phyloP scores from a whole-genome alignment of 1,140 invertebrate genomes.

The Gonatopus flavifemur region DNA sequence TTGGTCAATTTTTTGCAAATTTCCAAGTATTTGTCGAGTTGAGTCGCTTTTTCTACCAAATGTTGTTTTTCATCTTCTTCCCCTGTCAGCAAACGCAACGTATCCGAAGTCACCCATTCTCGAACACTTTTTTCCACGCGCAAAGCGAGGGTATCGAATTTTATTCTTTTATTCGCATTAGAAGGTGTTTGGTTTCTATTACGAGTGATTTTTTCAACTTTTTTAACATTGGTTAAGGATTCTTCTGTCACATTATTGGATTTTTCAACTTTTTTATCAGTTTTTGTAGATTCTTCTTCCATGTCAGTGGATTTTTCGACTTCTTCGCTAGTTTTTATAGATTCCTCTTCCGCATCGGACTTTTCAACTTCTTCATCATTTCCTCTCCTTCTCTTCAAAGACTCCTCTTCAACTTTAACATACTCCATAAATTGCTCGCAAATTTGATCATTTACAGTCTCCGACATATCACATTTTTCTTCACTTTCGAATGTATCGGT shows the following conservation, averaged over 20 bases:
- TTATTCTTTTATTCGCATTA: background rate
- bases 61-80: constrained; percentile 37
- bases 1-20: constrained; percentile 49
- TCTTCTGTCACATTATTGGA: background rate
- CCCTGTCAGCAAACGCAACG: constrained; percentile 45
- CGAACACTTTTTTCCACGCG: constrained; percentile 46
- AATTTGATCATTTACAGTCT: no score
- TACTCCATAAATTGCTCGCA: no score
- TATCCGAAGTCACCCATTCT: constrained; percentile 55
- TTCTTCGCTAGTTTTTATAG: background rate
- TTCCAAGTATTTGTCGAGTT: constrained; percentile 38
- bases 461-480: no score
- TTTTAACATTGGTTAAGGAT: background rate
- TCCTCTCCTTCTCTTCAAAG: no score
- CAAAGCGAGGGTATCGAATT: constrained; percentile 26
- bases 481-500: no score
- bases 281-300: constrained; percentile 1
- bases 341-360: constrained; percentile 2
- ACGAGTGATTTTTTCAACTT: background rate
- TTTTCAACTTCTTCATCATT: no score
- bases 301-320: background rate
- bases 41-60: constrained; percentile 38
- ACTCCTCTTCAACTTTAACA: no score
- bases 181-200: background rate
- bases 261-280: background rate